Percentiles rank a stretch among this genome's conserved stretches.
Evolutionary conservation across 2,888 invertebrate species (phyloP).

Genomic region (Lasioglossum oenotherae): DNA sequence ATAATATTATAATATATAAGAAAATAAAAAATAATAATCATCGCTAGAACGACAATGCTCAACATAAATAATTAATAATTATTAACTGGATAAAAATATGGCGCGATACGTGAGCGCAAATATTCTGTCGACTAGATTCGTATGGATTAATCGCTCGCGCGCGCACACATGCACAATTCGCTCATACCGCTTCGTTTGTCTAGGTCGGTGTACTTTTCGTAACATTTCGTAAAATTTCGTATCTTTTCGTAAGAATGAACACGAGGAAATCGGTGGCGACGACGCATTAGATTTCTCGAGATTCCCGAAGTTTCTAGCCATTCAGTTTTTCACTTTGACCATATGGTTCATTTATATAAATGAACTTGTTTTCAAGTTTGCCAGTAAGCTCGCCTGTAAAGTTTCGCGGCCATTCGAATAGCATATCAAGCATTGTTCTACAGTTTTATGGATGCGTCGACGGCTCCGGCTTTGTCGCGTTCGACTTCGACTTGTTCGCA

Average conservation of each 20-base stretch:
- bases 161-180: slow-evolving; percentile 56
- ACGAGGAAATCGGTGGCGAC: background rate
- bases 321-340: background rate
- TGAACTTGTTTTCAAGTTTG: background rate
- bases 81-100: slow-evolving; percentile 68
- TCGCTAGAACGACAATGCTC: slow-evolving; percentile 59
- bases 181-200: slow-evolving; percentile 51
- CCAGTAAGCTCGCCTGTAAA: background rate
- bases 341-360: no score
- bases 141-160: slow-evolving; percentile 74
- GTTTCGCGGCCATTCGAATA: background rate
- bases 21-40: slow-evolving; percentile 62
- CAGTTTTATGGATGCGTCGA: background rate
- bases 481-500: background rate
- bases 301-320: background rate
- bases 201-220: background rate
- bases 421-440: background rate
- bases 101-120: slow-evolving; percentile 75
- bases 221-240: background rate
- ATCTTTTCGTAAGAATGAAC: background rate
- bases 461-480: background rate
- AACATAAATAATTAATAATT: slow-evolving; percentile 70
- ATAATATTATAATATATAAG: slow-evolving; percentile 36
- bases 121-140: slow-evolving; percentile 84
- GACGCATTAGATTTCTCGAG: background rate